Evolutionary conservation across 1,140 invertebrate species (phyloP).

Genomic region (Drosophila novamexicana): DNA sequence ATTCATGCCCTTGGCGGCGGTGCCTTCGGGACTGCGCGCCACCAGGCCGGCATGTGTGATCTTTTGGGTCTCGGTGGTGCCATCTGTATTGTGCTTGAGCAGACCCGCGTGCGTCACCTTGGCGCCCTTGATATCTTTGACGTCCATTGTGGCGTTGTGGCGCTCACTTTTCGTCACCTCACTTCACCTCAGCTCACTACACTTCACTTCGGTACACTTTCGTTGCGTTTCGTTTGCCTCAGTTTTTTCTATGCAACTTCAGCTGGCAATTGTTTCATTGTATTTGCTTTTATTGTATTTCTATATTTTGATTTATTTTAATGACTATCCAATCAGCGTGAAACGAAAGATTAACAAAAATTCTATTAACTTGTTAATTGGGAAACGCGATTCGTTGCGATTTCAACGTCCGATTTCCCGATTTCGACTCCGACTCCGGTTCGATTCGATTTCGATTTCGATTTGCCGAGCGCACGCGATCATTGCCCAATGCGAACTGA

Average conservation of each 20-base stretch:
- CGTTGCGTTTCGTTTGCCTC: slow-evolving; percentile 19
- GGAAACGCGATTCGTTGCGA: slow-evolving; percentile 26
- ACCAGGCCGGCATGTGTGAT: slow-evolving; percentile 90
- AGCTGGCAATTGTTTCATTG: slow-evolving; percentile 50
- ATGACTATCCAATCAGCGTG: slow-evolving; percentile 9
- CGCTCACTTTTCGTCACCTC: slow-evolving; percentile 2
- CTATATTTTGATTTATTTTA: slow-evolving; percentile 30
- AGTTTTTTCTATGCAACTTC: slow-evolving; percentile 33
- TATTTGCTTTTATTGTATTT: slow-evolving; percentile 15
- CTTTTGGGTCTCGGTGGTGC: slow-evolving; percentile 83
- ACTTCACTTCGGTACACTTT: slow-evolving; percentile 33
- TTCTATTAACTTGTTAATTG: slow-evolving; percentile 40
- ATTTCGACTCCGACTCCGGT: slow-evolving; percentile 42
- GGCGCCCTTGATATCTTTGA: slow-evolving; percentile 84
- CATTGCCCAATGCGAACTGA: slow-evolving; percentile 71
- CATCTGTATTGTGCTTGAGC: slow-evolving; percentile 82
- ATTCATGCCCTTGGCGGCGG: slow-evolving; percentile 95
- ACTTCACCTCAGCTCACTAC: too few species aligned
- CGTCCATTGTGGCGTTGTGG: slow-evolving; percentile 68
- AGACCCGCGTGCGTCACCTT: slow-evolving; percentile 84
- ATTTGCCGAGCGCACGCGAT: slow-evolving; percentile 58
- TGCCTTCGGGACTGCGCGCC: slow-evolving; percentile 94
- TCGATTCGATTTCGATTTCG: slow-evolving; percentile 42
- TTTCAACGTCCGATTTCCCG: slow-evolving; percentile 25
- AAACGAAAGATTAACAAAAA: slow-evolving; percentile 32